phyloP scores from a whole-genome alignment of 2,113 vertebrate species.

The Alosa alosa region DNA sequence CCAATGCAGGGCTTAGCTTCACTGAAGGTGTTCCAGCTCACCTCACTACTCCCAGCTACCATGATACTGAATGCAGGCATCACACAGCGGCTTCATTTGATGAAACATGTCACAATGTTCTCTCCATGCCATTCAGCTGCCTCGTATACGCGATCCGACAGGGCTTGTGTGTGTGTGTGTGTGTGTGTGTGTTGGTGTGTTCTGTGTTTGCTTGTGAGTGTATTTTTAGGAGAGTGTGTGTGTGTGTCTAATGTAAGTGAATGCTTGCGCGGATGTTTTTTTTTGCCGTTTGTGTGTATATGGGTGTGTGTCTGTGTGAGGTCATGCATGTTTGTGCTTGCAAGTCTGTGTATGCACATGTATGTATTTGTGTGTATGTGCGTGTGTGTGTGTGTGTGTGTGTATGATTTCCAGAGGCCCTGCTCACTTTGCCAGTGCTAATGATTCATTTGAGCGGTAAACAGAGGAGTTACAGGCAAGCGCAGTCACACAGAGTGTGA shows the following conservation, averaged over 20 bases:
- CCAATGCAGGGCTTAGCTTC: neutral
- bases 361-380: neutral
- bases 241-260: neutral
- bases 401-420: slow-evolving; percentile 18
- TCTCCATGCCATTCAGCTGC: neutral
- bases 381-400: neutral
- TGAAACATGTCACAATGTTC: neutral
- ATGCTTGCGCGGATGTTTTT: too few species aligned
- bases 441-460: slow-evolving; percentile 49
- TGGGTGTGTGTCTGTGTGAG: neutral
- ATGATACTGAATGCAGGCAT: neutral
- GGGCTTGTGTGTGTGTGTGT: slow-evolving; percentile 47
- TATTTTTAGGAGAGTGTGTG: slow-evolving; percentile 2
- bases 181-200: slow-evolving; percentile 59
- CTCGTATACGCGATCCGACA: neutral
- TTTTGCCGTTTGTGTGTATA: neutral
- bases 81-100: neutral
- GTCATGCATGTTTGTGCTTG: slow-evolving; percentile 24
- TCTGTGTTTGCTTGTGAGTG: slow-evolving; percentile 46
- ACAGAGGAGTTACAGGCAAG: slow-evolving; percentile 33
- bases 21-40: neutral
- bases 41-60: neutral
- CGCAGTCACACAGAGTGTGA: slow-evolving; percentile 31
- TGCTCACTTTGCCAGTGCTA: slow-evolving; percentile 43
- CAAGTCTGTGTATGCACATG: neutral